A percentile compares a stretch with the other conserved stretches of the same genome.
Evolutionary conservation across 2,888 invertebrate species (phyloP).

Genomic region (Tetramorium bicarinatum): DNA sequence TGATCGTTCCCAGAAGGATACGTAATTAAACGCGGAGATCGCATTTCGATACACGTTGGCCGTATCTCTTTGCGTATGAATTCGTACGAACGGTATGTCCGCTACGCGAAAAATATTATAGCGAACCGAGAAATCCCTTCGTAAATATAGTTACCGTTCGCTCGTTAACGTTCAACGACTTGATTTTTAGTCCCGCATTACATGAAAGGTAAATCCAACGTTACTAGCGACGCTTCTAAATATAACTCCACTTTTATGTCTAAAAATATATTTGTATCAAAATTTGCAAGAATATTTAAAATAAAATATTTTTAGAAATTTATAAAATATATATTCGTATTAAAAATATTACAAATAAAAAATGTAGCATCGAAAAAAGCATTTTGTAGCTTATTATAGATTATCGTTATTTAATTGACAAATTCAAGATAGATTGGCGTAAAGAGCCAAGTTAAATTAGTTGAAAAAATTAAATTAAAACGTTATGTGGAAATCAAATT

Average conservation of each 20-base stretch:
- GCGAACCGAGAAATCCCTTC: slow-evolving; percentile 46
- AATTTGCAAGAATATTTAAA: background rate
- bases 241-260: background rate
- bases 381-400: background rate
- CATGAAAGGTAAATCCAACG: background rate
- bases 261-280: background rate
- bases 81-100: slow-evolving; percentile 62
- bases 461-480: background rate
- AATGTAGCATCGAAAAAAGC: background rate
- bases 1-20: slow-evolving; percentile 78
- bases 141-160: slow-evolving; percentile 62
- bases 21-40: slow-evolving; percentile 78
- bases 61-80: slow-evolving; percentile 72
- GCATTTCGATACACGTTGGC: slow-evolving; percentile 73
- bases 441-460: background rate
- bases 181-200: slow-evolving; percentile 21
- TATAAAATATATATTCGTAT: no score
- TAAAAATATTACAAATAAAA: background rate
- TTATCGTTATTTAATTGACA: background rate
- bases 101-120: slow-evolving; percentile 65
- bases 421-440: background rate
- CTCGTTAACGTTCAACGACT: background rate
- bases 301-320: no score
- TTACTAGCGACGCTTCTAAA: background rate
- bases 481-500: background rate